Evolutionary conservation across 2,113 vertebrate genomes (phyloP).

Genomic region (Cairina moschata): DNA sequence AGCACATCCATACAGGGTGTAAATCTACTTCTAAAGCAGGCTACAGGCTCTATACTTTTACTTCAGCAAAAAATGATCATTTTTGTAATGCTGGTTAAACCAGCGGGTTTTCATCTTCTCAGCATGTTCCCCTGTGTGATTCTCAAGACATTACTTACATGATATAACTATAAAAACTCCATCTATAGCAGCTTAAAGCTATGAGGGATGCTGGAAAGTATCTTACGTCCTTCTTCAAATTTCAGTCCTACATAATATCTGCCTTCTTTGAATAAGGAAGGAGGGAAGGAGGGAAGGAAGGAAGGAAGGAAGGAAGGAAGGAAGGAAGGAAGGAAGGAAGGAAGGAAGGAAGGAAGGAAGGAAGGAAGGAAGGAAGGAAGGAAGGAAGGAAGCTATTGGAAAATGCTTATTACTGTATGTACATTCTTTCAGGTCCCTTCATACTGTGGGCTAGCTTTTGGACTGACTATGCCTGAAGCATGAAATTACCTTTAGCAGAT

Average conservation of each 20-base stretch:
- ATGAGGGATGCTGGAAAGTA: not conserved
- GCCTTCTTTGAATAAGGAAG: not conserved
- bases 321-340: too few species aligned
- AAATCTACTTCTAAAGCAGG: not conserved
- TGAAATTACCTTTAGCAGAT: not conserved
- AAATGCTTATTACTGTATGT: not conserved
- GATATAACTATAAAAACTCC: not conserved
- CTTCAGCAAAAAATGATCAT: not conserved
- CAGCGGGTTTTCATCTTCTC: not conserved
- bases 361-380: too few species aligned
- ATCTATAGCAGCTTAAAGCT: not conserved
- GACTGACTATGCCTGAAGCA: not conserved
- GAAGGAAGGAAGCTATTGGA: not conserved
- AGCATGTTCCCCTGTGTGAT: not conserved
- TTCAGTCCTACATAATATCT: not conserved
- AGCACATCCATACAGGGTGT: not conserved
- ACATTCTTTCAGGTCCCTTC: not conserved
- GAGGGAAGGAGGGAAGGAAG: too few species aligned
- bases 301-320: too few species aligned
- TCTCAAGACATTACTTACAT: not conserved
- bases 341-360: not conserved
- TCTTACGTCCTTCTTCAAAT: not conserved
- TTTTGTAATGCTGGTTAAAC: not conserved
- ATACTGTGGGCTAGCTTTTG: not conserved
- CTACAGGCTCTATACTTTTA: not conserved